phyloP scores from a whole-genome alignment of 92 coral and sea anemone species.

The Umimayanthus chanpuru region DNA sequence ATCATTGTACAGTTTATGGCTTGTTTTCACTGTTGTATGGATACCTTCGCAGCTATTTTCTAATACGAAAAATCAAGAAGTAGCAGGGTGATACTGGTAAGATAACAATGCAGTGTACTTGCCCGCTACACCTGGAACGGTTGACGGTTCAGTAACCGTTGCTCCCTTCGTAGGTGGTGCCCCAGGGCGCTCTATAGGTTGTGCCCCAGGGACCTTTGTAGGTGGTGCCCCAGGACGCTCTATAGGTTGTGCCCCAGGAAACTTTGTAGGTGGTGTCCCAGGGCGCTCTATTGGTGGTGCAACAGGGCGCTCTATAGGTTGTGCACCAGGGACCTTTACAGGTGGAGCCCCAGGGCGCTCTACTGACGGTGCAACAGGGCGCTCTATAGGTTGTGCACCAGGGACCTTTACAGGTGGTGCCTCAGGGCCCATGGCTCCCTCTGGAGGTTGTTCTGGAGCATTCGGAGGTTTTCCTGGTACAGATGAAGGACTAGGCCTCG shows the following conservation, averaged over 20 bases:
- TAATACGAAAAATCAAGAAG: too few species aligned
- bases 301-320: neutral
- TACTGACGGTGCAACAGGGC: neutral
- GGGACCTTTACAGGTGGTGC: neutral
- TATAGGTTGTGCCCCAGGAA: neutral
- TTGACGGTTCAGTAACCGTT: neutral
- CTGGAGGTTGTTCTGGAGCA: neutral
- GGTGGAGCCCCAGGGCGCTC: too few species aligned
- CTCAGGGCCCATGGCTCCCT: neutral
- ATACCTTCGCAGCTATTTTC: too few species aligned
- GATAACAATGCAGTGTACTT: neutral
- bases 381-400: neutral
- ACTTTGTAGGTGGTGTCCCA: neutral
- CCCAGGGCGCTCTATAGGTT: neutral
- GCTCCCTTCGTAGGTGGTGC: neutral
- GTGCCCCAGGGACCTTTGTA: too few species aligned
- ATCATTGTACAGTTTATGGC: too few species aligned
- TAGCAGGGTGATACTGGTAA: neutral
- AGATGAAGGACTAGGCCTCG: neutral
- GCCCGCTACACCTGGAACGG: neutral
- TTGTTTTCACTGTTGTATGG: too few species aligned
- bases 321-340: neutral
- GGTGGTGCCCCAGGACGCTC: neutral
- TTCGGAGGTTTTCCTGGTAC: neutral
- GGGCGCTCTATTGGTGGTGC: neutral